Evolutionary conservation across 2,888 invertebrate species (phyloP), one percentile per base, ranked within the genome.

Genomic region (Lochmaea capreae): DNA sequence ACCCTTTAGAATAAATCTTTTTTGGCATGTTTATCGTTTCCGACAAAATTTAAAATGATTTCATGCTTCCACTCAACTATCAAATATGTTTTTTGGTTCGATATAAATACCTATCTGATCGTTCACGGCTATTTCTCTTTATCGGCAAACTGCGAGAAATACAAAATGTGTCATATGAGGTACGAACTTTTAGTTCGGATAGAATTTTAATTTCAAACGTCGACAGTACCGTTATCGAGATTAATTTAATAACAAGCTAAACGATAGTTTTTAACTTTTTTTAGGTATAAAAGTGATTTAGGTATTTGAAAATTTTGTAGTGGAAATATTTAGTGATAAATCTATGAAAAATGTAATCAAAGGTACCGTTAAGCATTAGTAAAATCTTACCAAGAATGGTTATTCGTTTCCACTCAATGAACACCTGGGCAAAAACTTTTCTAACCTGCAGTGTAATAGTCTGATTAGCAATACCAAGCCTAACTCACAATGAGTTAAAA

Each of bases 1-100:
- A 80, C 82, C 83, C 83, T 82, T 81, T 79, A 79, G 82, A 84
- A 85, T 84, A 85, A 84, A 85, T 84, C 83, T 81, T 78, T 81
- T 78, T 74, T 82, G 84, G 82, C 84, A 84, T 85, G 84, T 85
- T 85, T 85, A 85, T 85, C 83, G 85, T 83, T 85, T 85, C 84
- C 85, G 82, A 81, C 76, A 81, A 82, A 82, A 82, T 81, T 80
- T 77, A 78, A 80, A 82, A 84, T 81, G 82, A 83, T 83, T 80
- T 81, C 79, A 81, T 80, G 80, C 76, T 79, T 76, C 79, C 78
- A 80, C 78, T 79, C 80, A 80, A 79, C 79, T 79, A 78, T 76
- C 76, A 74, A 78, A 80, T 79, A 79, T 78, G 78, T 78, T 78
- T 80, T 81, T 79, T 78, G 74, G 72, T 70, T 70, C 66, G 66